These are phyloP conservation scores for Andricus curvator DNA, from an alignment of 2,888 invertebrate genomes.

Conservation along the genomic window DNA sequence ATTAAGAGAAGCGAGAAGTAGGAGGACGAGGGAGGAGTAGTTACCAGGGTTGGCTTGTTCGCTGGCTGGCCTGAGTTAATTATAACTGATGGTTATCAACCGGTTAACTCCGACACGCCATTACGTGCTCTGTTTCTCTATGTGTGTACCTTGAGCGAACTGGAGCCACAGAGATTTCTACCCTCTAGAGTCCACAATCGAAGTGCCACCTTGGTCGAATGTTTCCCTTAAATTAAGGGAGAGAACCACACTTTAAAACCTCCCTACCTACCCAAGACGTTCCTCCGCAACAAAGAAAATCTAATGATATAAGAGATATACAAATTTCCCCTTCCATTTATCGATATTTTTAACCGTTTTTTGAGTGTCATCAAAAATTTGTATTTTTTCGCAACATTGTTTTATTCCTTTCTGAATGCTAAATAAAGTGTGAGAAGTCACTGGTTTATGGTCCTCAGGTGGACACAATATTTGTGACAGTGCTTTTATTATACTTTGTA, in stretches of 20 bases:
- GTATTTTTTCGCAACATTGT: too few relatives aligned
- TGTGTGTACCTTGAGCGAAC: constrained; percentile 54
- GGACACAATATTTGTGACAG: too few relatives aligned
- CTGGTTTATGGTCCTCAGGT: too few relatives aligned
- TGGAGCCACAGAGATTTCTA: constrained; percentile 56
- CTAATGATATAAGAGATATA: neutral
- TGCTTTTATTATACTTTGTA: too few relatives aligned
- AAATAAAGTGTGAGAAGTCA: too few relatives aligned
- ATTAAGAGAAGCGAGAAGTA: constrained; percentile 53
- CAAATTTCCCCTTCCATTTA: neutral
- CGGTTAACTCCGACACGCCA: constrained; percentile 78
- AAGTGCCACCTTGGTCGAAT: constrained; percentile 41
- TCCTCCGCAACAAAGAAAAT: neutral
- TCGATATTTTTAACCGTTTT: too few relatives aligned
- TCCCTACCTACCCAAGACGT: neutral
- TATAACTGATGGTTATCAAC: constrained; percentile 79
- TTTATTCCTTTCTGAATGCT: too few relatives aligned
- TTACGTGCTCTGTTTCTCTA: constrained; percentile 71
- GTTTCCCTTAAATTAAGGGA: constrained; percentile 41
- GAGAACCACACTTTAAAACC: neutral
- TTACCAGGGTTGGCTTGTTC: constrained; percentile 75
- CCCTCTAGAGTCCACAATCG: constrained; percentile 42
- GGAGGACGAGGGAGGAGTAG: constrained; percentile 57
- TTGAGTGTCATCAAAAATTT: too few relatives aligned
- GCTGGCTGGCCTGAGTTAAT: constrained; percentile 77